Evolutionary conservation across 2,113 vertebrate genomes (phyloP).

Genomic region (Dipodomys stephensi): DNA sequence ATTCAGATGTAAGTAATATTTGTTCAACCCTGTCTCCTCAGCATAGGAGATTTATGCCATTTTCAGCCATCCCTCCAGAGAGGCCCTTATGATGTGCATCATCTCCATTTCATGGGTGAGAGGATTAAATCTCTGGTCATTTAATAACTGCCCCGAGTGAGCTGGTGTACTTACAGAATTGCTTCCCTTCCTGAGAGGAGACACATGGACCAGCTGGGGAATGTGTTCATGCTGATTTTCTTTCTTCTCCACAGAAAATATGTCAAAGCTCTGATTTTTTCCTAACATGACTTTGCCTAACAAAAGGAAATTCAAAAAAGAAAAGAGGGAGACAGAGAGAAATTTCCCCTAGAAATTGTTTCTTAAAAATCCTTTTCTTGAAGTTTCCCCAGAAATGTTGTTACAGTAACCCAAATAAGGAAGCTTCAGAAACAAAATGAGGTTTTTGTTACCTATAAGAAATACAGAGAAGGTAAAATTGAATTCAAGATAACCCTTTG

Average conservation of each 20-base stretch:
- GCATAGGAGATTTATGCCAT: background rate
- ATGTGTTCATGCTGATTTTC: rapidly evolving
- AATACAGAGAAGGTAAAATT: constrained; percentile 11
- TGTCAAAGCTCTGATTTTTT: background rate
- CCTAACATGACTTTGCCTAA: background rate
- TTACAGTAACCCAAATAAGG: background rate
- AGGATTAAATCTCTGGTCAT: background rate
- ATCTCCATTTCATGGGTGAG: background rate
- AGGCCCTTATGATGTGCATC: background rate
- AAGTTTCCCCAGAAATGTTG: background rate
- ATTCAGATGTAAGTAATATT: background rate
- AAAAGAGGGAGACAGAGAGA: background rate
- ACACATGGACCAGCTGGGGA: rapidly evolving
- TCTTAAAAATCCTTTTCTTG: background rate
- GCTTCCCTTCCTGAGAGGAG: too few relatives aligned
- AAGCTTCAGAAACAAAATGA: constrained; percentile 25
- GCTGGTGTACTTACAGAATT: background rate
- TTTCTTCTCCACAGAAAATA: background rate
- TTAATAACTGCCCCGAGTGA: background rate
- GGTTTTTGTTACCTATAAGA: constrained; percentile 5
- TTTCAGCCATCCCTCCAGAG: background rate
- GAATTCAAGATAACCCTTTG: background rate
- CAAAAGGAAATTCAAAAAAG: background rate
- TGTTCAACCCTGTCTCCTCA: background rate
- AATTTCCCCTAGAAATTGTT: background rate